A percentile compares a stretch with the other conserved stretches of the same genome.
These are phyloP conservation scores for Charanyca ferruginea DNA, from an alignment of 2,888 invertebrate genomes.

Conservation along the genomic window DNA sequence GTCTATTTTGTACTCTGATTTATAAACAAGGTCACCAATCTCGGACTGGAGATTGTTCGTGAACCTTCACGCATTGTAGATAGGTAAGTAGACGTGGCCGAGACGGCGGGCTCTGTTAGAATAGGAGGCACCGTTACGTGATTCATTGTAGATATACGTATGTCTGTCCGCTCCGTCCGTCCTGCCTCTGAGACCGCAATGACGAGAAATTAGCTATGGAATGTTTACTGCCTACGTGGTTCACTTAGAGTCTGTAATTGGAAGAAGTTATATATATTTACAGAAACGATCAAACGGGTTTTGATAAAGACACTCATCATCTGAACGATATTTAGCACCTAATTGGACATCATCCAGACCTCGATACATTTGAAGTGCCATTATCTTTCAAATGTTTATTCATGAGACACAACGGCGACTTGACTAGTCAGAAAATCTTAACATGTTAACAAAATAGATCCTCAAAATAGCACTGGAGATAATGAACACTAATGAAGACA, in stretches of 20 bases:
- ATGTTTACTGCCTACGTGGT: conserved; percentile 53
- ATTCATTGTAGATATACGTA: conserved; percentile 67
- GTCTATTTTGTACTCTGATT: conserved; percentile 51
- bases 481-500: conserved; percentile 57
- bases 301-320: conserved; percentile 35
- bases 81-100: conserved; percentile 77
- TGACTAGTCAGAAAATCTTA: conserved; percentile 42
- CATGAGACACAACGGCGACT: conserved; percentile 42
- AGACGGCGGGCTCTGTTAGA: conserved; percentile 75
- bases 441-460: conserved; percentile 41
- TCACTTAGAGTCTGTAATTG: conserved; percentile 44
- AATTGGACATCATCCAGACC: conserved; percentile 48
- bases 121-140: conserved; percentile 74
- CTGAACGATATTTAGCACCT: conserved; percentile 33
- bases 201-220: conserved; percentile 61
- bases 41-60: conserved; percentile 67
- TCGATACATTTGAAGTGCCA: conserved; percentile 41
- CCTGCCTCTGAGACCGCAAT: conserved; percentile 56
- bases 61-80: conserved; percentile 72
- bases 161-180: conserved; percentile 54
- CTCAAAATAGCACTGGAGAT: conserved; percentile 43
- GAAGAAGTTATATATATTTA: conserved; percentile 36
- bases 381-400: conserved; percentile 48
- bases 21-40: conserved; percentile 71
- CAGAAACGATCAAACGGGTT: conserved; percentile 42